Evolutionary conservation across 2,888 invertebrate species (phyloP), one percentile per base, ranked within the genome.

Genomic region (Volucella zonaria): DNA sequence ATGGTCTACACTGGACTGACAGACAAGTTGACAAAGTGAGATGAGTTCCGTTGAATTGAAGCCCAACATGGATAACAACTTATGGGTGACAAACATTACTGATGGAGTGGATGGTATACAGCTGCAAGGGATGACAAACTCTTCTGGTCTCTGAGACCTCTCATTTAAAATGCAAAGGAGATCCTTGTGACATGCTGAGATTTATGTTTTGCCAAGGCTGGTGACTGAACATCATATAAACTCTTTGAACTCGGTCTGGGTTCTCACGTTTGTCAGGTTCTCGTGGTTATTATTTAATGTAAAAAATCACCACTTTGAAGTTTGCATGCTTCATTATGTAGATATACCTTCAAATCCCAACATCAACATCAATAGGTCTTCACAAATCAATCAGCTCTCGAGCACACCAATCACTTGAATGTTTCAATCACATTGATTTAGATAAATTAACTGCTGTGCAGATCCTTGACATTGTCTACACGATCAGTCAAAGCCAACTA

Each of bases 401-500:
- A 38, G 51, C 66, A 14, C 45, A 67, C 31, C 54, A 54, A 47
- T 64, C 54, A 54, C 18, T 62, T 54, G 45, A 62, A 77, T 56
- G 49, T 23, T 62, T 77, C 62, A 62, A 76, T 68, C 61, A 47
- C 61, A 62, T 68, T 47, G 61, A 68, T 62, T 47, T 68, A 54
- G 76, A 70, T 77, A 62, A 68, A 77, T 77, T 70, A 47, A 68
- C 67, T 49, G 51, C 54, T 64, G 74, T 18, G 54, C 74, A 64
- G 52, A 54, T 68, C 76, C 68, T 77, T 77, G 76, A 68, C 77
- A 77, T 61, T 77, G 77, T 62, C 67, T 62, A 54, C 61, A 9
- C 77, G 45, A 77, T 77, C 68, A 77, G 54, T 76, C 67, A 67
- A 58, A 58, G 75, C 47, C 58, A 56, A n/a, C 47, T 59, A 18